These are phyloP conservation scores for Ceyx melanurus DNA, from an alignment of 2,113 vertebrate species.

Conservation along the genomic window DNA sequence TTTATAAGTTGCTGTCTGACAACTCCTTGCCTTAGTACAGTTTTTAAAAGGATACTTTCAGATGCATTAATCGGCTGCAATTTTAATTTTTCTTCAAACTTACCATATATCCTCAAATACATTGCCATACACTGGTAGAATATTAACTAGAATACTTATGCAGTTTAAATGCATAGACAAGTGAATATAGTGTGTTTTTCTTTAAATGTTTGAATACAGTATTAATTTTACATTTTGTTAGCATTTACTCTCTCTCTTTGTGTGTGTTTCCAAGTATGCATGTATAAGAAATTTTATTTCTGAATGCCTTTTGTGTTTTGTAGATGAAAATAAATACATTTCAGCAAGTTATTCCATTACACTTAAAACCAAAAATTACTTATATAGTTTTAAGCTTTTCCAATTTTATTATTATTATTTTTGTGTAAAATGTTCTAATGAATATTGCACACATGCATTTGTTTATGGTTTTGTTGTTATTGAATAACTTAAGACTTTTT, in stretches of 20 bases:
- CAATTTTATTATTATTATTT: conserved; percentile 1
- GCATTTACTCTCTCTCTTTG: not conserved
- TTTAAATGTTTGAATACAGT: not conserved
- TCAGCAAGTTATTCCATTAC: not conserved
- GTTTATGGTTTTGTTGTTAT: not conserved
- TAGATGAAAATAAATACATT: not conserved
- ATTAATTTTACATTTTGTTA: not conserved
- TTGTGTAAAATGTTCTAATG: not conserved
- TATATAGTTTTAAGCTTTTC: not conserved
- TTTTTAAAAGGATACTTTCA: not conserved
- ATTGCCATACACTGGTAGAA: not conserved
- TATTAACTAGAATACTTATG: not conserved
- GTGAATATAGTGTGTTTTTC: not conserved
- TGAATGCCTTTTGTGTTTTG: not conserved
- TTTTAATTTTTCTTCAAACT: conserved; percentile 17
- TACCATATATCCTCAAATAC: not conserved
- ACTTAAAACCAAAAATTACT: not conserved
- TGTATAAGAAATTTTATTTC: not conserved
- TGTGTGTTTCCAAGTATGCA: not conserved
- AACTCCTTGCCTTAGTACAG: not conserved
- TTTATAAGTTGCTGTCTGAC: not conserved
- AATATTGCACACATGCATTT: not conserved
- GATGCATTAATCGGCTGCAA: not conserved
- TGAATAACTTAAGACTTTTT: not conserved
- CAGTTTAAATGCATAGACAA: not conserved